Evolutionary conservation across 1,140 invertebrate genomes (phyloP).

Genomic region (Drusus annulatus): DNA sequence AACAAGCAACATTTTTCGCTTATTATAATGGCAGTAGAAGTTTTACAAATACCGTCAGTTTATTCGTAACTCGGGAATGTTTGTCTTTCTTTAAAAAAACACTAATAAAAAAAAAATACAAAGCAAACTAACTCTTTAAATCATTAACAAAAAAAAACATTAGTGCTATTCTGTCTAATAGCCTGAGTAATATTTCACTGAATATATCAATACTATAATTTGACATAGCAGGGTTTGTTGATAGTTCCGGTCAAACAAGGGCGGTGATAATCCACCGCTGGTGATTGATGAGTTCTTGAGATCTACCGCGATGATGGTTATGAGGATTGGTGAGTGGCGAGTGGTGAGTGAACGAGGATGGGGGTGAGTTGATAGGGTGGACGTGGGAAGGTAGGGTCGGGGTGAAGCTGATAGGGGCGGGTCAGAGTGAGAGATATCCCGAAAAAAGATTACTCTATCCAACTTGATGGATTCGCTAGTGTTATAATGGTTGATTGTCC

Average conservation of each 20-base stretch:
- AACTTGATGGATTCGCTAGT: slow-evolving; percentile 6
- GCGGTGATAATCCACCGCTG: slow-evolving; percentile 17
- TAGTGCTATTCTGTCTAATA: too few relatives aligned
- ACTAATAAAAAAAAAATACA: too few relatives aligned
- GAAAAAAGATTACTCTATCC: slow-evolving; percentile 19
- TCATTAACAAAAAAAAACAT: too few relatives aligned
- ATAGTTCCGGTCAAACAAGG: slow-evolving; percentile 34
- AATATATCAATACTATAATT: slow-evolving; percentile 19
- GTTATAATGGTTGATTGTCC: neutral
- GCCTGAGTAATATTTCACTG: neutral
- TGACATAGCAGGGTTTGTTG: slow-evolving; percentile 22
- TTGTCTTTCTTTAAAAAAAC: too few relatives aligned
- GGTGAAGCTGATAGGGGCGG: slow-evolving; percentile 12
- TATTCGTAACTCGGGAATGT: too few relatives aligned
- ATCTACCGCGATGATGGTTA: neutral
- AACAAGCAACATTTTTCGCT: too few relatives aligned
- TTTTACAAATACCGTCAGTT: too few relatives aligned
- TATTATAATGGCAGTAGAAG: too few relatives aligned
- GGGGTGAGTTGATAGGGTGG: neutral
- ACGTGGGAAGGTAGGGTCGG: neutral
- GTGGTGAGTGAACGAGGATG: neutral
- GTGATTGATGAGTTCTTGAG: slow-evolving; percentile 34
- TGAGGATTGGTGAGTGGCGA: neutral
- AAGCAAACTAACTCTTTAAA: too few relatives aligned
- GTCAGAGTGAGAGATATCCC: neutral